Evolutionary conservation across 2,888 invertebrate species (phyloP).

Genomic region (Bellardia bayeri): DNA sequence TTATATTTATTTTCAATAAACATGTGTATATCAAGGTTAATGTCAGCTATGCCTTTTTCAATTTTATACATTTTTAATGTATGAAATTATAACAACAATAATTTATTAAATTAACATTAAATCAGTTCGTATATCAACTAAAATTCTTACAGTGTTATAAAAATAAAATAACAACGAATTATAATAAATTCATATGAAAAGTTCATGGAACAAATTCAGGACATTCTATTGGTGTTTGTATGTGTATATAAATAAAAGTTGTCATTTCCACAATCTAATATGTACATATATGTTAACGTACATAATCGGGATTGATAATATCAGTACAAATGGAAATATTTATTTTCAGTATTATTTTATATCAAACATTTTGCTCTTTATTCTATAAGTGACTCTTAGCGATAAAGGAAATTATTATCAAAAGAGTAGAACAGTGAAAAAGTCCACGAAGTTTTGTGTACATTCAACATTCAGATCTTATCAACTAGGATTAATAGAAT

Average conservation of each 20-base stretch:
- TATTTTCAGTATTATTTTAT: too few species aligned
- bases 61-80: constrained; percentile 56
- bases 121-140: constrained; percentile 48
- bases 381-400: too few species aligned
- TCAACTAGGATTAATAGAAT: too few species aligned
- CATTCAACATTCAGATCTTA: too few species aligned
- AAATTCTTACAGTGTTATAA: constrained; percentile 25
- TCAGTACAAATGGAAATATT: too few species aligned
- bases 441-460: too few species aligned
- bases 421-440: too few species aligned
- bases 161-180: constrained; percentile 31
- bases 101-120: constrained; percentile 22
- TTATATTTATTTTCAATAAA: constrained; percentile 17
- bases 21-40: constrained; percentile 46
- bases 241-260: background rate
- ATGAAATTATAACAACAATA: constrained; percentile 27
- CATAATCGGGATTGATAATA: too few species aligned
- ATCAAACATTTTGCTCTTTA: too few species aligned
- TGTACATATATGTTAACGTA: too few species aligned
- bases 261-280: too few species aligned
- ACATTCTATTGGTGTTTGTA: constrained; percentile 35
- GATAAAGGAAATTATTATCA: too few species aligned
- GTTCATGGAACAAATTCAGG: constrained; percentile 37
- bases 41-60: constrained; percentile 55
- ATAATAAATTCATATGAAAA: constrained; percentile 33